A percentile compares a stretch with the other conserved stretches of the same genome.
These are phyloP conservation scores for Atrichornis clamosus DNA, from an alignment of 2,113 vertebrate genomes.

Conservation along the genomic window DNA sequence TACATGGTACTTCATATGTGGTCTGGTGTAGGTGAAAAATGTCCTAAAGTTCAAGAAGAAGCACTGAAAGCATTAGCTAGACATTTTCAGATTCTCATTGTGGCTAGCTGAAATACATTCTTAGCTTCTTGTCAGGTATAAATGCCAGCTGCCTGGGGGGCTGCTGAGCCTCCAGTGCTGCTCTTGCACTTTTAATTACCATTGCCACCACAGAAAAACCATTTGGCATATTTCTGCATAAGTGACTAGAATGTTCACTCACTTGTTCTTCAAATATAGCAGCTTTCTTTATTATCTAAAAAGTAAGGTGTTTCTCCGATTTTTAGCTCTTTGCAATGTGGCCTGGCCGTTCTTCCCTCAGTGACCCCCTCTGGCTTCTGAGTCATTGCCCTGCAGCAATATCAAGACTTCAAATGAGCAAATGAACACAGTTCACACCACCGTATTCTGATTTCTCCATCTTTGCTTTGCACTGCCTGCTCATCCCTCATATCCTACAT, in stretches of 20 bases:
- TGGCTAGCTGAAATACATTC: constrained; percentile 11
- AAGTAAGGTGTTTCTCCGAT: not conserved
- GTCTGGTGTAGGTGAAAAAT: not conserved
- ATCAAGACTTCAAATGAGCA: not conserved
- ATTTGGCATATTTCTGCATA: not conserved
- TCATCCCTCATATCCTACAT: not conserved
- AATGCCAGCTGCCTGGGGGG: not conserved
- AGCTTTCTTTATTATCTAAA: not conserved
- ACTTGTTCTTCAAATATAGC: not conserved
- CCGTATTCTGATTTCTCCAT: not conserved
- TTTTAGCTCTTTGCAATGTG: not conserved
- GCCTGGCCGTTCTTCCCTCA: not conserved
- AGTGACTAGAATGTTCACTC: not conserved
- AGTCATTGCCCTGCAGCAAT: not conserved
- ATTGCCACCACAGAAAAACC: not conserved
- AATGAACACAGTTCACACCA: not conserved
- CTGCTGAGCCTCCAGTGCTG: not conserved
- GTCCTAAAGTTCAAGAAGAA: not conserved
- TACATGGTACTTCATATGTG: not conserved
- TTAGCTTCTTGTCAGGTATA: not conserved
- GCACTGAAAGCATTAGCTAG: not conserved
- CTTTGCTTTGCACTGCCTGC: not conserved
- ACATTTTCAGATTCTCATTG: not conserved
- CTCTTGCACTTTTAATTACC: not conserved
- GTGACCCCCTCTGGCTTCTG: not conserved